These are phyloP conservation scores for Lucifuga dentata DNA, from an alignment of 2,113 vertebrate species.

Conservation along the genomic window DNA sequence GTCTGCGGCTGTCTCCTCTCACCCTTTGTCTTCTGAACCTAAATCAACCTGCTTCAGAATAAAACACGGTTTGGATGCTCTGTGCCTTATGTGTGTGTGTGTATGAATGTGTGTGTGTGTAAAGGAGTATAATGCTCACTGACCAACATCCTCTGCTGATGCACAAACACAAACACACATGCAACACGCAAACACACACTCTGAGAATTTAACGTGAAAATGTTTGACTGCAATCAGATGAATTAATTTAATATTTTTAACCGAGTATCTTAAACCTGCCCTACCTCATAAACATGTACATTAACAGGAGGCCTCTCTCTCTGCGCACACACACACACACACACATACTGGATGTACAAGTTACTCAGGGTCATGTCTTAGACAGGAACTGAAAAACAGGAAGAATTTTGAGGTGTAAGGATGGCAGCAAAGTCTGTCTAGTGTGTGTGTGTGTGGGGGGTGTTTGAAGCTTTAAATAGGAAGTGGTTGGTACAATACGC, in stretches of 20 bases:
- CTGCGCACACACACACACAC: slow-evolving; percentile 7
- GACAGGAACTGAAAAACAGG: slow-evolving; percentile 61
- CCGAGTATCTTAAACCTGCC: too few relatives aligned
- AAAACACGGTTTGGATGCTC: too few relatives aligned
- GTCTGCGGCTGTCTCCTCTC: slow-evolving; percentile 23
- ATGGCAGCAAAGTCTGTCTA: slow-evolving; percentile 35
- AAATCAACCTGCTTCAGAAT: slow-evolving; percentile 3
- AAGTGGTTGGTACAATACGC: slow-evolving; percentile 13
- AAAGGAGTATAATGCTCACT: slow-evolving; percentile 25
- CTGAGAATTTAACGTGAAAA: not conserved
- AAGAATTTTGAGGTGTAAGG: slow-evolving; percentile 48
- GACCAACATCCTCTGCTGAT: slow-evolving; percentile 19
- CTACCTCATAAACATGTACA: too few relatives aligned
- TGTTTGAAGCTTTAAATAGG: slow-evolving; percentile 5
- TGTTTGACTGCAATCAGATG: not conserved
- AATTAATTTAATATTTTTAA: not conserved
- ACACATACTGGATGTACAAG: slow-evolving; percentile 15
- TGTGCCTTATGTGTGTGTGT: not conserved
- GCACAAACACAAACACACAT: not conserved
- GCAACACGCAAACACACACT: not conserved
- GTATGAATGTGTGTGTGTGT: slow-evolving; percentile 17
- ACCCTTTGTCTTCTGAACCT: slow-evolving; percentile 3
- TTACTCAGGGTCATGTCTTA: slow-evolving; percentile 49
- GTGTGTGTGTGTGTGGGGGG: slow-evolving; percentile 6
- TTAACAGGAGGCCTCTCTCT: too few relatives aligned